Evolutionary conservation across 2,113 vertebrate genomes (phyloP).

Genomic region (Otus sunia): DNA sequence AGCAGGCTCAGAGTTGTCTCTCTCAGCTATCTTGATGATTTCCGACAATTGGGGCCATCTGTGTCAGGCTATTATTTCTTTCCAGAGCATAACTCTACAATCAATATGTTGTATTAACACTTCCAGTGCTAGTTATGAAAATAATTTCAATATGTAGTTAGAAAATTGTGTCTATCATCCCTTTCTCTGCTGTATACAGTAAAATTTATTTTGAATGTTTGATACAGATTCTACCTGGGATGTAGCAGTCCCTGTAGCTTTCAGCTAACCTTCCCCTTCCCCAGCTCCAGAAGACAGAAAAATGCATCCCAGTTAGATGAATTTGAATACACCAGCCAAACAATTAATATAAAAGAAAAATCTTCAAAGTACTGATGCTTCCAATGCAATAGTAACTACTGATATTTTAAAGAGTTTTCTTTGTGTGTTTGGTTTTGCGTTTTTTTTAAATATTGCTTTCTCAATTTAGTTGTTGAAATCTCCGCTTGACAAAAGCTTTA

Average conservation of each 20-base stretch:
- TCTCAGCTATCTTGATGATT: neutral
- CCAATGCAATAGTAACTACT: neutral
- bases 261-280: neutral
- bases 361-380: neutral
- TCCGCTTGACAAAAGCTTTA: neutral
- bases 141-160: neutral
- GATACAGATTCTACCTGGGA: neutral
- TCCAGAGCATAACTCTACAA: neutral
- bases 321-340: neutral
- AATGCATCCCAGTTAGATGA: neutral
- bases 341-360: neutral
- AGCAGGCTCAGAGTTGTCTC: neutral
- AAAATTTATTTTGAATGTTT: neutral
- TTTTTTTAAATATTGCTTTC: neutral
- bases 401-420: neutral
- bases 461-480: neutral
- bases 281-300: neutral
- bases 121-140: neutral
- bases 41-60: neutral
- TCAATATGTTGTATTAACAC: neutral
- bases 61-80: neutral
- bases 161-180: neutral
- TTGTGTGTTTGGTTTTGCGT: rapidly evolving
- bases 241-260: neutral
- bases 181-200: neutral